phyloP scores from a whole-genome alignment of 2,888 invertebrate species.

The Pristionchus maxplancki region DNA sequence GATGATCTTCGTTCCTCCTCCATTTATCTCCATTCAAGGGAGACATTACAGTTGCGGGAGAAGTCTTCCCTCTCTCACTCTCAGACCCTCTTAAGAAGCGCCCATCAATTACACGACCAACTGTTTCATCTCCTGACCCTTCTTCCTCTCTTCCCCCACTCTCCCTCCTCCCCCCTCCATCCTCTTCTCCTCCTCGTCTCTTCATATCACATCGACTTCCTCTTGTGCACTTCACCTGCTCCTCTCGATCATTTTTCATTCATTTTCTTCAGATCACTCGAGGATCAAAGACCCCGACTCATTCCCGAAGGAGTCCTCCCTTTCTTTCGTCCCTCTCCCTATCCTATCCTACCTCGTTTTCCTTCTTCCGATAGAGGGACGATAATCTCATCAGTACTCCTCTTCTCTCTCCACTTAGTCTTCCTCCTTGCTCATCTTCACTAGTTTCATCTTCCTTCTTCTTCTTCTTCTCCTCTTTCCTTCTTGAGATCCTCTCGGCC shows the following conservation, averaged over 20 bases:
- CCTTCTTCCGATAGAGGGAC: constrained; percentile 31
- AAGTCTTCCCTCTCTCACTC: background rate
- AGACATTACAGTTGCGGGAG: constrained; percentile 19
- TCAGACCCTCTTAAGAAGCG: constrained; percentile 32
- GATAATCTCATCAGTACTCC: constrained; percentile 47
- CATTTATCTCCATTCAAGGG: constrained; percentile 9
- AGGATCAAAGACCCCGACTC: constrained; percentile 33
- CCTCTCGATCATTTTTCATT: constrained; percentile 11
- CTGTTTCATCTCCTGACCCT: constrained; percentile 38
- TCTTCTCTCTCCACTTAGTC: constrained; percentile 40
- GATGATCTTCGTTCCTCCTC: background rate
- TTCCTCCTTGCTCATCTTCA: constrained; percentile 23
- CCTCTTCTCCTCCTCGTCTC: no score
- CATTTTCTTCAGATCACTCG: constrained; percentile 16
- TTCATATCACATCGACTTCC: constrained; percentile 34
- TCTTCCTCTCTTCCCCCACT: background rate
- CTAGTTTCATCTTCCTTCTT: constrained; percentile 40
- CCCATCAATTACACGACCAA: constrained; percentile 43
- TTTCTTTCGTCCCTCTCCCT: constrained; percentile 3
- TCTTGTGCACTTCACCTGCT: constrained; percentile 2
- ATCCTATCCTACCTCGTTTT: background rate
- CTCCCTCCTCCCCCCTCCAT: background rate
- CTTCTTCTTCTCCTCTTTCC: constrained; percentile 40
- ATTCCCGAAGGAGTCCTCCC: background rate
- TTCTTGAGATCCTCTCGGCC: constrained; percentile 36